Evolutionary conservation across 2,797 vertebrate species (phyloP), one percentile per base, ranked within the genome.

Genomic region (Ceyx erithaca): DNA sequence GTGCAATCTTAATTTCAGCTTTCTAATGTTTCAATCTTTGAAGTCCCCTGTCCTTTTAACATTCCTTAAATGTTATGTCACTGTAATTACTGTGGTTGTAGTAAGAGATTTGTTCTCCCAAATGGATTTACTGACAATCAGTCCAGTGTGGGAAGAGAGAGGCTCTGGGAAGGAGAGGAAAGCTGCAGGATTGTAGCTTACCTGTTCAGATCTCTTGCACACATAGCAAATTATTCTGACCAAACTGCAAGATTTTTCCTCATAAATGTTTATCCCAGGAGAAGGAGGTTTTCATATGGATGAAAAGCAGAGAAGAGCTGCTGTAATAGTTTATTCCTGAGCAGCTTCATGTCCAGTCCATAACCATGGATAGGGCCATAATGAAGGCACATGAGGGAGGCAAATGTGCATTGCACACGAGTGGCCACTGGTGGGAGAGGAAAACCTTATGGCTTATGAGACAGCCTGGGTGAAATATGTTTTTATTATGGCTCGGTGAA

Each of bases 21-120:
- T 89, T 77, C 68, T 94, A 82, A 66, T 35, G 63, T 92, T 90
- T 91, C 75, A 79, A 3, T 85, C 78, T 93, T 88, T 75, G 68
- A 95, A 90, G 75, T 95, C 17, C 7, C 41, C n/a, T 52, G 58
- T 85, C 80, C 62, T 77, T 91, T 85, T 85, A 93, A 82, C 64
- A 85, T 90, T 87, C 71, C 78, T 92, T 93, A 71, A 91, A 84
- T 57, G 79, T 70, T 68, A 75, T 87, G 90, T 92, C 86, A 80
- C 49, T 84, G 55, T 88, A 88, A 86, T 86, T 84, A 67, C 78
- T 61, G 54, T 64, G 35, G 75, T 78, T 89, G 67, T 51, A 80
- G 62, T 25, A 30, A 68, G 62, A 80, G 21, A 84, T 70, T 84
- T 70, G 22, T 59, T 85, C 84, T 70, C 48, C 78, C 48, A 51